Base-by-base conservation (phyloP, 2,888 invertebrate genomes). In the Pyrochroa serraticornis region DNA sequence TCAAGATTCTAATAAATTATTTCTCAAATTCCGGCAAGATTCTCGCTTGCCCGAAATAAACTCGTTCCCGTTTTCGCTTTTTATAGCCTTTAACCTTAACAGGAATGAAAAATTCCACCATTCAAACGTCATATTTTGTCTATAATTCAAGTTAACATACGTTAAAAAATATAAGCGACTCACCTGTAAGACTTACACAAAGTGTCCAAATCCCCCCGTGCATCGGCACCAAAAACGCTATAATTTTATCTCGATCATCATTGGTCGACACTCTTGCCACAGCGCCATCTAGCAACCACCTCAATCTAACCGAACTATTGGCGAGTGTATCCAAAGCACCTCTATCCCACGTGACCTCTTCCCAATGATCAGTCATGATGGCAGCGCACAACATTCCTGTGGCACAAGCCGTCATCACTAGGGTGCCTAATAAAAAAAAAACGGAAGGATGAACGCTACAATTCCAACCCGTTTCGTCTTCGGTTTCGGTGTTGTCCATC, bases 331-430 rank as follows among this genome's bases (percentile, higher is more conserved):
- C 81, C 30, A 91, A 80, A 33, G 83, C 82, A 1, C 82, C 80
- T 34, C 82, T 82, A 77, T 92, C 89, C 91, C 93, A 94, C 57
- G 84, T 84, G 63, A 94, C 90, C 75, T 91, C 89, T 80, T 94
- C 94, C 93, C 94, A 94, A 77, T 93, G 91, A 75, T 93, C 91
- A 58, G 92, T 92, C 89, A 93, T 92, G 75, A 94, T 91, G 64
- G 93, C 91, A 2, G 88, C 88, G 75, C 91, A 92, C 36, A 93
- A 80, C 87, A 93, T 87, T 32, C 89, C 89, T 45, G 92, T 91
- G 31, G 91, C 90, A 72, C 89, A 87, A 51, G 88, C 88, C 71
- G 86, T 91, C 82, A 88, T 83, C 73, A 87, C 83, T 74, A 87
- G 77, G 8, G 87, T 86, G 53, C 86, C 86, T 70, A 86, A 79